Evolutionary conservation across 1,140 invertebrate genomes (phyloP).

Genomic region (Potamilus streckersoni): DNA sequence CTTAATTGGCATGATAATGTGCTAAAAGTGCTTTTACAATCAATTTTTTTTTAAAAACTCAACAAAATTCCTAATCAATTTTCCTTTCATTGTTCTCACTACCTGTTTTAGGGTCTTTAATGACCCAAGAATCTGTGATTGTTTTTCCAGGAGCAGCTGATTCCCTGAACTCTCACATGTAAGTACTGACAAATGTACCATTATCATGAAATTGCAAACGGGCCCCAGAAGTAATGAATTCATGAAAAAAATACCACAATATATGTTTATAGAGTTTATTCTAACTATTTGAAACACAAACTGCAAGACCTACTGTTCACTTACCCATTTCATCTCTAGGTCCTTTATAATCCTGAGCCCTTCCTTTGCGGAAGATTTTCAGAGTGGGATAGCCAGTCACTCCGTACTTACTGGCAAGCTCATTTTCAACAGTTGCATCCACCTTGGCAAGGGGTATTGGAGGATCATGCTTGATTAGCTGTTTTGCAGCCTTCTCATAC

Average conservation of each 20-base stretch:
- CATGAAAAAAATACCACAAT: background rate
- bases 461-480: constrained; percentile 86
- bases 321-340: constrained; percentile 73
- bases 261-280: background rate
- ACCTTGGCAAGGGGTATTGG: constrained; percentile 88
- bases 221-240: background rate
- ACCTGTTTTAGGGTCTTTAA: background rate
- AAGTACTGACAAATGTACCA: background rate
- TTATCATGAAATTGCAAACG: background rate
- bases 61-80: too few species aligned
- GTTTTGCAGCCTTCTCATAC: constrained; percentile 91
- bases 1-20: too few species aligned
- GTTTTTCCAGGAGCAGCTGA: background rate
- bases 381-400: constrained; percentile 96
- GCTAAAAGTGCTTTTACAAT: too few species aligned
- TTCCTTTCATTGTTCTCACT: too few species aligned
- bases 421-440: constrained; percentile 77
- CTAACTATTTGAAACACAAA: background rate
- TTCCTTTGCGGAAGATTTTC: constrained; percentile 93
- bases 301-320: background rate
- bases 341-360: constrained; percentile 93
- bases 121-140: background rate
- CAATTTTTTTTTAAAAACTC: too few species aligned
- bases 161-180: background rate
- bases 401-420: constrained; percentile 87